Evolutionary conservation across 1,140 invertebrate species (phyloP), one percentile per base, ranked within the genome.

Genomic region (Drosophila kikkawai): DNA sequence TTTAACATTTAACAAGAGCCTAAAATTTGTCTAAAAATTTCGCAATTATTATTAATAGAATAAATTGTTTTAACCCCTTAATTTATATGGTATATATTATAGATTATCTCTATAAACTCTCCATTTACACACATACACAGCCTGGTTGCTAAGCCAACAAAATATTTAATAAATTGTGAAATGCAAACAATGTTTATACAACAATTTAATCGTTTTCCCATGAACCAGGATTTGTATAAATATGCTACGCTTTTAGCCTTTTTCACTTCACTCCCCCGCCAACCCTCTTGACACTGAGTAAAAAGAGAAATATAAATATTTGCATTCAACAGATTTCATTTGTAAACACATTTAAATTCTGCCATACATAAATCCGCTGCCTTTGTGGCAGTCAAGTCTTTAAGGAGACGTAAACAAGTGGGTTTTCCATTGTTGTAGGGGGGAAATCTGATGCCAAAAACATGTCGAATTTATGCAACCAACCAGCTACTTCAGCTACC

Each of bases 301-400:
- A 22, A 37, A 37, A 51, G 17, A 22, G 4, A 71, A 45, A 50
- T 37, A 59, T 51, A 73, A 73, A 73, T 73, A 73, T 73, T 73
- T 48, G 67, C 69, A 73, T 73, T 73, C 68, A 73, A 73, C 69
- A 73, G 69, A 71, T 73, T 73, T 73, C 32, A 73, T 73, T 73
- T 73, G 53, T 71, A 73, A 34, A 71, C 37, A 42, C 45, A 60
- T 51, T 73, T 19, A 36, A 59, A 39, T 42, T 22, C 67, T n/a
- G 45, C 67, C 69, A 71, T 1, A 66, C 69, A 71, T 60, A 59
- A 50, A 73, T 73, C 67, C 67, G 22, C 15, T 55, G 39, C 53
- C 51, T 42, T 59, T 73, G 67, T 60, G 70, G 53, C 70, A 73
- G 56, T 67, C 29, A 70, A 53, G 42, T 37, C 48, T 50, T 39